Base-by-base conservation (phyloP, 2,888 invertebrate species). In the Chrysolina haemoptera region DNA sequence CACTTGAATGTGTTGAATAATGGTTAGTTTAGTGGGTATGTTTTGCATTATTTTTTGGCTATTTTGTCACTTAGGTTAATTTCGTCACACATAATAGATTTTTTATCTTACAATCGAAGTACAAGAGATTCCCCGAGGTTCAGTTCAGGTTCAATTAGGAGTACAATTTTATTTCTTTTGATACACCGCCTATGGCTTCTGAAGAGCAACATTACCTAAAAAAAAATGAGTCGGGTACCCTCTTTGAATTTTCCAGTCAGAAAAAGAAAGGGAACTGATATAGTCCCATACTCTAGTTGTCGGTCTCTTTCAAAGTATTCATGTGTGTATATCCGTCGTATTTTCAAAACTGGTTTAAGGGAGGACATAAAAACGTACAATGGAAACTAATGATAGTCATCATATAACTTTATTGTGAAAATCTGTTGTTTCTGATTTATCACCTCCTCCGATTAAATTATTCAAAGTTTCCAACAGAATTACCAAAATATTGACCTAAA, bases 1-100 rank as follows among this genome's bases (percentile, higher is more conserved):
- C 69, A 65, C 69, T 41, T 55, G 22, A 63, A 63, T 53, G 69
- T 67, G 74, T 67, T 59, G 70, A 64, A 48, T 74, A 68, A 68
- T 71, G 71, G 70, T 71, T 71, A 74, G 62, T 74, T 64, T 63
- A 55, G 70, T 70, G 74, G 71, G 74, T 71, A 74, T 62, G 41
- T 71, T 73, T 68, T 48, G 59, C 74, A 74, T 55, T 55, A 53
- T 63, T 68, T 68, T 68, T 62, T 27, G 48, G 68, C 74, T 66
- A 59, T 22, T 67, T 67, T 67, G 67, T 67, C 67, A 67, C 67
- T 53, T 50, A 67, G 35, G 41, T 48, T 41, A 48, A 67, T 50
- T 53, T 43, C 59, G 48, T 62, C 55, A 16, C 53, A 18, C 41
- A 74, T 46, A 71, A 59, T 55, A 46, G 55, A 46, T 64, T 64